Evolutionary conservation across 2,113 vertebrate species (phyloP).

Genomic region (Gadus macrocephalus): DNA sequence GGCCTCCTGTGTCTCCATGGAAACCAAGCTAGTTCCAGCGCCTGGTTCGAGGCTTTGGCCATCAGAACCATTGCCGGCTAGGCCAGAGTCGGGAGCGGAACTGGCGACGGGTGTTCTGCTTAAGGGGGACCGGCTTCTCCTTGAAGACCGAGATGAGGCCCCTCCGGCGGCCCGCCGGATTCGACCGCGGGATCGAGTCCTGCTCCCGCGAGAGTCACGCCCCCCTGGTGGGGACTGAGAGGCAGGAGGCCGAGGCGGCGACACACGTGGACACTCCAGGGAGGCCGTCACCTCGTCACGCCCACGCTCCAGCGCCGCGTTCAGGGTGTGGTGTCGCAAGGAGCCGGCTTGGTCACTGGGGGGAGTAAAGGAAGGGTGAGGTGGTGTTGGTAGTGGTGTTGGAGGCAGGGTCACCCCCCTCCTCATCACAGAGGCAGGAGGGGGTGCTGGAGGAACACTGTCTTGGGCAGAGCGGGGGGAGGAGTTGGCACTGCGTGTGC

Average conservation of each 20-base stretch:
- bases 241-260: constrained; percentile 33
- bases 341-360: constrained; percentile 42
- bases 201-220: constrained; percentile 71
- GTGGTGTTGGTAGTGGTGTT: constrained; percentile 24
- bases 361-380: constrained; percentile 39
- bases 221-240: constrained; percentile 40
- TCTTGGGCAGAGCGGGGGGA: constrained; percentile 51
- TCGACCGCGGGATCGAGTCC: constrained; percentile 78
- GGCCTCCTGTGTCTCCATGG: constrained; percentile 58
- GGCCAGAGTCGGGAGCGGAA: constrained; percentile 36
- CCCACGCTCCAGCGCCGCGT: constrained; percentile 58
- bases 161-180: constrained; percentile 79
- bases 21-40: constrained; percentile 51
- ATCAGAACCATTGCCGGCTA: constrained; percentile 29
- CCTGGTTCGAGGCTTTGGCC: constrained; percentile 37
- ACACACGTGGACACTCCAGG: constrained; percentile 59
- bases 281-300: constrained; percentile 46
- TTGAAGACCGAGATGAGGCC: constrained; percentile 71
- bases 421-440: constrained; percentile 44
- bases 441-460: constrained; percentile 48
- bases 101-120: constrained; percentile 60
- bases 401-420: constrained; percentile 55
- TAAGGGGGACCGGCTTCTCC: constrained; percentile 85
- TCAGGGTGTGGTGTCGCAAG: constrained; percentile 45
- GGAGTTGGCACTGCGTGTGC: constrained; percentile 72